These are phyloP conservation scores for Marisa cornuarietis DNA, from an alignment of 1,140 invertebrate species.

Conservation along the genomic window DNA sequence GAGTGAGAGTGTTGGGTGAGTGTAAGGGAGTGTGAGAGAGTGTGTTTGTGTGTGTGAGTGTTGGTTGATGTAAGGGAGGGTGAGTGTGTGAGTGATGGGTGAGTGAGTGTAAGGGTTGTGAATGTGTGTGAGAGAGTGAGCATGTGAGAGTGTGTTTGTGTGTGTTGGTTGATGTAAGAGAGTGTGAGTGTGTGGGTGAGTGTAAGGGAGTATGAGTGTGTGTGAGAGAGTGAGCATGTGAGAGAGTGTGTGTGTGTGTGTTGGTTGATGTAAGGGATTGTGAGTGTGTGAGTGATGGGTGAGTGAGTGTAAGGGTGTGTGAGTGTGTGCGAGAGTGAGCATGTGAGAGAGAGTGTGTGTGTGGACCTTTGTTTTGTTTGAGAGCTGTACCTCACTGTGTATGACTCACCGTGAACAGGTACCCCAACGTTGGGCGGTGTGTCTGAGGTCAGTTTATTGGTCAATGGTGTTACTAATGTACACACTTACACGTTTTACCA, in stretches of 20 bases:
- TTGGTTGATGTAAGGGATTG: background rate
- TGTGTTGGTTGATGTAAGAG: background rate
- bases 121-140: background rate
- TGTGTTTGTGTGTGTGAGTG: no score
- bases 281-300: constrained; percentile 12
- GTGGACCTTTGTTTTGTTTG: no score
- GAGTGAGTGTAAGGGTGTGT: constrained; percentile 16
- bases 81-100: no score
- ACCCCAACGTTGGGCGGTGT: background rate
- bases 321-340: constrained; percentile 18
- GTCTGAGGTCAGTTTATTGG: background rate
- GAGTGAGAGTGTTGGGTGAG: no score
- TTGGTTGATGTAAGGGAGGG: no score
- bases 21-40: no score
- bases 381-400: background rate
- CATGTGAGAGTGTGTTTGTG: background rate
- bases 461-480: background rate
- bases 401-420: background rate
- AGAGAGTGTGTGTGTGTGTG: constrained; percentile 22
- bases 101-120: no score
- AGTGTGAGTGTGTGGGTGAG: constrained; percentile 12
- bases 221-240: constrained; percentile 18
- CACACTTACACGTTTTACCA: background rate
- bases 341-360: background rate
- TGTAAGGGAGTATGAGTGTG: constrained; percentile 13